Evolutionary conservation across 1,140 invertebrate species (phyloP).

Genomic region (Drosophila parvula): DNA sequence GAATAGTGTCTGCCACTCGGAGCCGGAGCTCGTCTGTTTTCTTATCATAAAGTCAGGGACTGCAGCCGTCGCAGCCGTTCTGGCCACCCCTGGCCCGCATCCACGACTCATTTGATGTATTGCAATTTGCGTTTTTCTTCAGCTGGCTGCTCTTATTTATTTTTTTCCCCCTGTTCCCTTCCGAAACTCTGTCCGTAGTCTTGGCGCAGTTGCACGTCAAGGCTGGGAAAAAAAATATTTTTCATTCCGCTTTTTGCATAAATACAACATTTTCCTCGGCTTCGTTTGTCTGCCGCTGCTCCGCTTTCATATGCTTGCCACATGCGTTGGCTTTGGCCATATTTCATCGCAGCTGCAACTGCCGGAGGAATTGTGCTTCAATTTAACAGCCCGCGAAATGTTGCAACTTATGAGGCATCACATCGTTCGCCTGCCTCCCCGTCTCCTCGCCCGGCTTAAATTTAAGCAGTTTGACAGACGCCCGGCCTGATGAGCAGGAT

Average conservation of each 20-base stretch:
- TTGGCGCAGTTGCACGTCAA: constrained; percentile 72
- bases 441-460: constrained; percentile 40
- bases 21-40: constrained; percentile 29
- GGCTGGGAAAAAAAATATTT: constrained; percentile 76
- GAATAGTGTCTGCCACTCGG: constrained; percentile 11
- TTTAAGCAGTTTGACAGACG: constrained; percentile 75
- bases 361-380: constrained; percentile 70
- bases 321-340: constrained; percentile 67
- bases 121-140: constrained; percentile 59
- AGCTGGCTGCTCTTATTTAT: constrained; percentile 32
- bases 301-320: constrained; percentile 76
- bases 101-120: constrained; percentile 70
- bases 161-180: constrained; percentile 27
- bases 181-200: constrained; percentile 34
- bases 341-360: constrained; percentile 63
- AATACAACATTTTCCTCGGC: constrained; percentile 72
- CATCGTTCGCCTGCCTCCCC: background rate
- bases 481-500: constrained; percentile 46
- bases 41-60: constrained; percentile 69
- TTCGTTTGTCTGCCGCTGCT: constrained; percentile 24
- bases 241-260: constrained; percentile 79
- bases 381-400: constrained; percentile 76
- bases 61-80: constrained; percentile 57
- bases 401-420: constrained; percentile 44
- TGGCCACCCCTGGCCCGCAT: constrained; percentile 11